Percentiles rank a stretch among this genome's conserved stretches.
Evolutionary conservation across 2,888 invertebrate species (phyloP).

Genomic region (Rhingia campestris): DNA sequence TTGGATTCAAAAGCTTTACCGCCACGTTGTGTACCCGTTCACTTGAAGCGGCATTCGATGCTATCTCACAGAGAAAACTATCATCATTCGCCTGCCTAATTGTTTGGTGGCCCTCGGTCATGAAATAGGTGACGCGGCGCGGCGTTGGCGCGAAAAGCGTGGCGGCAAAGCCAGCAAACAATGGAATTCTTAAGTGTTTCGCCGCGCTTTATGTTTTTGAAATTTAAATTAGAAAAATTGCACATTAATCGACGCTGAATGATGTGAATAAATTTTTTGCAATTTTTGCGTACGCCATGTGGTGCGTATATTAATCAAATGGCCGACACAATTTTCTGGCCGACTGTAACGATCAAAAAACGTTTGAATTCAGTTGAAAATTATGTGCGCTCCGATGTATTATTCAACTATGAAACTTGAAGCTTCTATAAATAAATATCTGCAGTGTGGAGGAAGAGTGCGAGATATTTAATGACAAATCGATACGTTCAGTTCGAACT

Average conservation of each 20-base stretch:
- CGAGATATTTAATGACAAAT: conserved; percentile 37
- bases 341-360: too few relatives aligned
- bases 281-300: conserved; percentile 5
- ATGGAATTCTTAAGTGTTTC: conserved; percentile 15
- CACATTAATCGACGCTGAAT: conserved; percentile 22
- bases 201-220: not conserved
- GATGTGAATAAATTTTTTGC: conserved; percentile 7
- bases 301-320: conserved; percentile 19
- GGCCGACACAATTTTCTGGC: not conserved
- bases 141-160: conserved; percentile 20
- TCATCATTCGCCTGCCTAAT: not conserved
- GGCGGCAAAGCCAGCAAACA: conserved; percentile 13
- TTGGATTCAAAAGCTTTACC: not conserved
- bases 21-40: not conserved
- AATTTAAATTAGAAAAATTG: conserved; percentile 24
- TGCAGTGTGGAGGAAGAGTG: conserved; percentile 3
- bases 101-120: not conserved
- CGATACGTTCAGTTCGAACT: conserved; percentile 25
- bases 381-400: not conserved
- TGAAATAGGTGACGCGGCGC: not conserved
- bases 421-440: conserved; percentile 37
- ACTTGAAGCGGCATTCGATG: not conserved
- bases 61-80: not conserved
- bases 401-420: not conserved
- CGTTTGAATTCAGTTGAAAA: conserved; percentile 4